Base-by-base conservation (phyloP, 2,888 invertebrate species). In the Eristalis pertinax region DNA sequence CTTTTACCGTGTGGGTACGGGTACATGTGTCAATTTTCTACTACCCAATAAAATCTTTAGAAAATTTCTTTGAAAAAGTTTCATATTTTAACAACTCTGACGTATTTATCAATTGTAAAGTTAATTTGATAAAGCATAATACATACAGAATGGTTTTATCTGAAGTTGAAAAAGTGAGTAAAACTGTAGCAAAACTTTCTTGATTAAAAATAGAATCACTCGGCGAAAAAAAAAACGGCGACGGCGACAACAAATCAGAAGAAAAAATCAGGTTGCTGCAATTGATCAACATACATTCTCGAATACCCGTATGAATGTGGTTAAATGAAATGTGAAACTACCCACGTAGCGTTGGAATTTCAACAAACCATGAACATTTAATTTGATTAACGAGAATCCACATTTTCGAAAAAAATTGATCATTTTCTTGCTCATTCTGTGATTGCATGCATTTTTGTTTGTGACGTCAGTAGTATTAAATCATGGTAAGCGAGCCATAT, bases 101-200 rank as follows among this genome's bases (percentile, higher is more conserved):
- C 70, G 15, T 64, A 67, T 63, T 50, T 26, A 32, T 29, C 60
- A 26, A 73, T 26, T 73, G 56, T 24, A 13, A 58, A 32, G 35
- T 60, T 56, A 56, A 70, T 79, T 72, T 72, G 68, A 65, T 29
- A 79, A 43, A 76, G 58, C 43, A 65, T 19, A 80, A 43, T 32
- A 35, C 29, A 72, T 63, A 76, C 73, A 81, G 19, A 77, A 88
- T 88, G 88, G 88, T 88, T 74, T 60, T 88, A 58, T 84, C 88
- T 35, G 88, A 88, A 81, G 81, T 64, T 74, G 88, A 88, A 84
- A 80, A 84, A 79, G 88, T 88, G 83, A 88, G 88, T 88, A 88
- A 64, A 78, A 56, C 32, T 58, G 41, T 29, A 84, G 79, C 50
- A 50, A 26, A 73, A 74, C 38, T 24, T 80, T 67, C 26, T 69